Evolutionary conservation across 1,140 invertebrate species (phyloP), one percentile per base, ranked within the genome.

Genomic region (Megalopta genalis): DNA sequence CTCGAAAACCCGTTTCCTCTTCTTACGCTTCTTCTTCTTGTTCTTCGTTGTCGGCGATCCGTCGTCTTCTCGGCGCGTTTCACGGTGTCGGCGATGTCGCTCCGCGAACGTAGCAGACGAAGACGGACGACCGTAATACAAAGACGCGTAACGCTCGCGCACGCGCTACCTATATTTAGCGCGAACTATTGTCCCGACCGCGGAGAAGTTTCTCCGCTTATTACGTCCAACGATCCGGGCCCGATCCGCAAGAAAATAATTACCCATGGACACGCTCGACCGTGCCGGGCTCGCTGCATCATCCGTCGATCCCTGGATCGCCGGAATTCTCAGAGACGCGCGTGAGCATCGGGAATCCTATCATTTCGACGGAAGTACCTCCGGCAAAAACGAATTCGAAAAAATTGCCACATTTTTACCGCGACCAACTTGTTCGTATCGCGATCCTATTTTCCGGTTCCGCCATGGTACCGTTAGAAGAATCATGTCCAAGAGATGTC

Each of bases 121-220:
- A 32, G 14, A 46, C 68, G 39, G n/a, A 16, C 60, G 74, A 81
- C 69, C 82, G 74, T 85, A 86, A 85, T 85, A 85, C 75, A 72
- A 59, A 68, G 64, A 66, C 39, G 21, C 57, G 59, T 27, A 68
- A 32, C 59, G 42, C 74, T 42, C 71, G 62, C 74, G 76, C 80
- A 84, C 82, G 86, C 85, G 84, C 66, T 83, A 80, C 81, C 85
- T 88, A 88, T 89, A 88, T 89, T 87, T 88, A 88, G 80, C 79
- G 72, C 80, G 81, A 85, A 89, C 86, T 86, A 81, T 86, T 85
- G 73, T 83, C 42, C 69, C 75, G 49, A 63, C 64, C 42, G 42
- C 42, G 42, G 37, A 75, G 81, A 89, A 14, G 83, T 89, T 88
- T 88, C 88, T 83, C 86, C 76, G 59, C 59, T 32, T 76, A 86